Conservation (phyloP, 2,888 invertebrate genomes). For the Mimas tiliae region DNA sequence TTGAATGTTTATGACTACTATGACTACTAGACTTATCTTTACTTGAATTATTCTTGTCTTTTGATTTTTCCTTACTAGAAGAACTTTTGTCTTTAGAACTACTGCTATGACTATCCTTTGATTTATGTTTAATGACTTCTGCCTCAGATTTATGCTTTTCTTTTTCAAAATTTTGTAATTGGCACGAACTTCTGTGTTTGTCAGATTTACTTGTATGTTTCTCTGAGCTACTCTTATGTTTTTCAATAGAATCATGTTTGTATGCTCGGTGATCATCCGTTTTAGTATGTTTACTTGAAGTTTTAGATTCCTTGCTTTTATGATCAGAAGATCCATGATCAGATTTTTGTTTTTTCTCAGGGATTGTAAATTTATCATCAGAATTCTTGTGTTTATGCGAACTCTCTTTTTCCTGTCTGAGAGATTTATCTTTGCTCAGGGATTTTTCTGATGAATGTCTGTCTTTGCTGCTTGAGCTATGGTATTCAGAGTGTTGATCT, state of each 20-base stretch:
- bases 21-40: conserved; percentile 70
- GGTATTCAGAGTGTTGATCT: conserved; percentile 52
- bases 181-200: conserved; percentile 51
- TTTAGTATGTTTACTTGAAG: conserved; percentile 43
- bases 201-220: conserved; percentile 49
- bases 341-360: conserved; percentile 59
- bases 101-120: conserved; percentile 59
- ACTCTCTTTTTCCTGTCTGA: conserved; percentile 35
- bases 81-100: conserved; percentile 71
- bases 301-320: conserved; percentile 50
- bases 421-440: conserved; percentile 56
- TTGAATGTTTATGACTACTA: conserved; percentile 67
- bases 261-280: conserved; percentile 53
- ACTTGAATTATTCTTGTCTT: conserved; percentile 66
- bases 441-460: conserved; percentile 54
- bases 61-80: conserved; percentile 68
- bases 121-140: conserved; percentile 57
- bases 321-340: conserved; percentile 52
- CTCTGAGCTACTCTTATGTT: conserved; percentile 51
- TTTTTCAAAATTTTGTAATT: conserved; percentile 45
- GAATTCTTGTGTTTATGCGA: conserved; percentile 59
- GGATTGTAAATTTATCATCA: conserved; percentile 52
- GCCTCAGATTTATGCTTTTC: conserved; percentile 59
- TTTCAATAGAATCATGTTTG: conserved; percentile 54
- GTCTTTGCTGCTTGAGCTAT: conserved; percentile 53